Base-by-base conservation (phyloP, 2,888 invertebrate genomes). In the Calameuta filiformis region DNA sequence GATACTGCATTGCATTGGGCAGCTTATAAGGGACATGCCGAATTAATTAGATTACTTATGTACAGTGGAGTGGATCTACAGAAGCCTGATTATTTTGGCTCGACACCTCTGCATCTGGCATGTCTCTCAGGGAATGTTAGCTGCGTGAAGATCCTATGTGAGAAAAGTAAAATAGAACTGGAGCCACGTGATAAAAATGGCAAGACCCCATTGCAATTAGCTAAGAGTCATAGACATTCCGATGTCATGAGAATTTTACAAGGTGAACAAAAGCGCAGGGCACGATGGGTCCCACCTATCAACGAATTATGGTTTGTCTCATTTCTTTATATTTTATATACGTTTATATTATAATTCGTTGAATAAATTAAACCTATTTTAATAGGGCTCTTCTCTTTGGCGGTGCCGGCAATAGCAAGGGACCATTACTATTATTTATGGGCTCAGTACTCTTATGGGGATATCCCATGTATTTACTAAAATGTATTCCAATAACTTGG, bases 1-100 rank as follows among this genome's bases (percentile, higher is more conserved):
- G 98, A 98, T 88, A 97, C 97, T 0, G 98, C 98, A 0, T 92
- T 98, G 40, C 98, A 98, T 88, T 98, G 98, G 98, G 97, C 98
- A 0, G 97, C 98, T 0, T 98, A 98, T 91, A 98, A 98, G 91
- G 98, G 97, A 0, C 97, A 97, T 86, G 95, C 96, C 0, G 98
- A 98, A 88, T 92, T 98, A 79, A 97, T 98, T 89, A 94, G 96
- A 74, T 92, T 98, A 76, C 93, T 98, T 33, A 97, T 98, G 92
- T 97, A 98, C 91, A 97, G 98, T 15, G 98, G 98, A 3, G 97
- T 97, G 1, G 96, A 97, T 87, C 92, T 98, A 74, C 96, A 97
- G 86, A 97, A 97, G 91, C 96, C 96, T 1, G 98, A 98, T 90
- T 97, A 97, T 90, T 98, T 97, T 89, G 98, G 98, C 2, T 98